Base-by-base conservation (phyloP, 1,140 invertebrate species). In the Argopecten irradians region DNA sequence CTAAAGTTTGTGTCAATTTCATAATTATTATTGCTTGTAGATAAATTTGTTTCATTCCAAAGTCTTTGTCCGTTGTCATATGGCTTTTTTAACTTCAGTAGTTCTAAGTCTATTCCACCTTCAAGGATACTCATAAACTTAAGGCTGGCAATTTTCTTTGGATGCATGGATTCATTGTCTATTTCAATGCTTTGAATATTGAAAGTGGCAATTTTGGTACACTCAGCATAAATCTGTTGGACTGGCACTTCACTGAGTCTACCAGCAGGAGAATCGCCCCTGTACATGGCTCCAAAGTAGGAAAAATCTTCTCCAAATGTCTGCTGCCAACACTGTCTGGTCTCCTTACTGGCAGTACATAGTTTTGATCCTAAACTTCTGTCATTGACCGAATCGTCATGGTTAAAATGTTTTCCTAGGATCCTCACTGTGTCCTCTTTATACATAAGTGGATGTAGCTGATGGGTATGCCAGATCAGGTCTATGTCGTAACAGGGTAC, bases 401-500 rank as follows among this genome's bases (percentile, higher is more conserved):
- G 95, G 82, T 94, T 94, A 13, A 95, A 90, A 14, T 95, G 46
- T 28, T 85, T 88, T 34, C 95, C 95, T 32, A 96, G 92, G 22
- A 96, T 91, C 11, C 90, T 90, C 14, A 88, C 91, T 82, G 95
- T 96, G 82, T 96, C 95, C 39, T 89, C 39, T 71, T 91, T 88
- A 89, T 96, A 96, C 46, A 86, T 91, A 32, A 89, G 22, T 28
- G 95, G 95, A 90, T 95, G 93, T 41, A 95, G 88, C 89, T 96
- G 95, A 91, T 96, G 96, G 8, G 94, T 93, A 90, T 96, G 96
- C 96, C 96, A 96, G 43, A 96, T 93, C 2, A 96, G 85, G 88
- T 96, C 95, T 86, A 95, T 95, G 88, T 96, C 96, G 89, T 96
- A 96, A 91, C 96, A 96, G 0, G 96, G 96, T 1, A 96, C 95